Evolutionary conservation across 2,888 invertebrate species (phyloP), one percentile per base, ranked within the genome.

Genomic region (Anagyrus pseudococci): DNA sequence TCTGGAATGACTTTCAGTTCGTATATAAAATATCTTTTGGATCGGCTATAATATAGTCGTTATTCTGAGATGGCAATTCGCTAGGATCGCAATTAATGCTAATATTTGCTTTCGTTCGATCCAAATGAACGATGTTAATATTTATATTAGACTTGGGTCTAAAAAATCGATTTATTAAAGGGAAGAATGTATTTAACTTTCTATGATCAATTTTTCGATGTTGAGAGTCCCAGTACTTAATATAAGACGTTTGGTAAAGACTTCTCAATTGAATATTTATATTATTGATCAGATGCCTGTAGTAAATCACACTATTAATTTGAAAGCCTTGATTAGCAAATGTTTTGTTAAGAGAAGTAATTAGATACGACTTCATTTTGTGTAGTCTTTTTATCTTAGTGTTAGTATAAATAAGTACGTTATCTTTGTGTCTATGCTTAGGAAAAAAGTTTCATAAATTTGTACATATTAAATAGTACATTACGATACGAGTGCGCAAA

Each of bases 161-260:
- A 20, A 50, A 50, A 33, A 33, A 50, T 13, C 37, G 10, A 22
- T 50, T 50, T 8, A 50, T 50, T 50, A 19, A 17, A 13, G 20
- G 20, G 17, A 50, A 50, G 22, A 50, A 37, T 2, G 33, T 33
- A 10, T 4, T 2, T 6, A 26, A 33, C 4, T 50, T 33, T 37
- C 15, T 50, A 19, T 29, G 20, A 19, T 50, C 15, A 13, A 37
- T 50, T 6, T 4, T 19, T 13, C 15, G n/a, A 4, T 13, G 6
- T 13, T 20, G 19, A 4, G 33, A 17, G 37, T 50, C 37, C 50
- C 50, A 50, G 20, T 50, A 50, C 20, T 19, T 37, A 23, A 7
- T 52, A 20, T 52, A 52, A 1, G 52, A 7, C 4, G 3, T 8
- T 20, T 23, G 7, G 22, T 37, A 52, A 19, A 37, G 37, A 2